phyloP scores from a whole-genome alignment of 30 jellyfish, hydroid and myxozoan species.

The Hydra vulgaris region DNA sequence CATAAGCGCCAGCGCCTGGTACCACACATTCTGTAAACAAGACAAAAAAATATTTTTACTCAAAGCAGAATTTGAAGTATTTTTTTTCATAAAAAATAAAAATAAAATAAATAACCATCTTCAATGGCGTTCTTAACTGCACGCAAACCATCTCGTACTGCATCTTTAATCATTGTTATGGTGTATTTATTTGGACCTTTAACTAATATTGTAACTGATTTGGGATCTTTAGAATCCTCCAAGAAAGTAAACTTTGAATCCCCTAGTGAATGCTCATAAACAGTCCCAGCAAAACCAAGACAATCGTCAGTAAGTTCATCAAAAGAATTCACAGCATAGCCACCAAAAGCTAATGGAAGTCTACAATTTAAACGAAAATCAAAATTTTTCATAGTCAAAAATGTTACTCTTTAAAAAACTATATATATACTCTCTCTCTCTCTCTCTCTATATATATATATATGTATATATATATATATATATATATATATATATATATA shows the following conservation, averaged over 20 bases:
- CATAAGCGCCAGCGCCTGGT: slow-evolving; percentile 99
- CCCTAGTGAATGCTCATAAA: slow-evolving; percentile 89
- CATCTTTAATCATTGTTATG: slow-evolving; percentile 96
- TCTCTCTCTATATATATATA: too few relatives aligned
- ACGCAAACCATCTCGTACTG: slow-evolving; percentile 98
- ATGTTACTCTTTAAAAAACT: too few relatives aligned
- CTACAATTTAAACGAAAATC: slow-evolving; percentile 12
- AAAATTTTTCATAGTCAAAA: too few relatives aligned
- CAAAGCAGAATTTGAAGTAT: too few relatives aligned
- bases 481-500: too few relatives aligned
- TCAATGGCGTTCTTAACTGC: slow-evolving; percentile 98
- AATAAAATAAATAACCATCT: slow-evolving; percentile 67
- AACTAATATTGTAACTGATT: slow-evolving; percentile 85
- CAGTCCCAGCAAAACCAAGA: slow-evolving; percentile 97
- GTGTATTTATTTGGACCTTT: slow-evolving; percentile 99
- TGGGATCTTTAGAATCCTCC: slow-evolving; percentile 80
- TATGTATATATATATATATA: too few relatives aligned
- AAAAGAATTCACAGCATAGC: slow-evolving; percentile 90
- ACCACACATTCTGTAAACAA: slow-evolving; percentile 40
- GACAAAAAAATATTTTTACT: too few relatives aligned
- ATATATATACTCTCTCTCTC: too few relatives aligned
- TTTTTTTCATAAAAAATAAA: too few relatives aligned
- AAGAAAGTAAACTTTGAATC: slow-evolving; percentile 89
- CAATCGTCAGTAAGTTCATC: slow-evolving; percentile 86
- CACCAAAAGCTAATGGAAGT: slow-evolving; percentile 90